These are phyloP conservation scores for Blastomussa wellsi DNA, from an alignment of 92 coral and sea anemone species.

Conservation along the genomic window DNA sequence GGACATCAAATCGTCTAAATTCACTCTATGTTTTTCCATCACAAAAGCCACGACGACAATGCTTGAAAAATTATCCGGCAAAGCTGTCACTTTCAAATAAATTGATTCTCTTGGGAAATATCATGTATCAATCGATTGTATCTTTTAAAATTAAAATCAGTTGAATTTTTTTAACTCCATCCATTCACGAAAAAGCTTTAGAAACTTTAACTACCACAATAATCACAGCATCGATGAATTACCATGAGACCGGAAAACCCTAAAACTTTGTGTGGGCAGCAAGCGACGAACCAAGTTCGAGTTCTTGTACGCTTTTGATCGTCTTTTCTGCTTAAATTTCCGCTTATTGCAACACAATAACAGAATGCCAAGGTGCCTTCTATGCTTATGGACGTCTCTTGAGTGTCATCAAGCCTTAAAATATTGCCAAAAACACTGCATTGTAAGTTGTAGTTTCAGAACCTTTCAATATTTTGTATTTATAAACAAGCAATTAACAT, in stretches of 20 bases:
- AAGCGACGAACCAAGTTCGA: background rate
- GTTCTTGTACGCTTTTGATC: background rate
- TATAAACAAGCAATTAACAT: background rate
- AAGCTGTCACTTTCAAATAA: slow-evolving; percentile 4
- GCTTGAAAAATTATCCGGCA: no score
- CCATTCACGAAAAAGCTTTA: no score
- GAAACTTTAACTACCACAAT: background rate
- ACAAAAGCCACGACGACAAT: background rate
- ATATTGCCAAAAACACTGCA: background rate
- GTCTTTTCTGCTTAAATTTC: background rate
- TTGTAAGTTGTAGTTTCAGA: background rate
- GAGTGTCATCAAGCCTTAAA: background rate
- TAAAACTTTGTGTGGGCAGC: background rate
- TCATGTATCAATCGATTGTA: background rate
- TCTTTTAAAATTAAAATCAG: background rate
- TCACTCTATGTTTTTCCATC: slow-evolving; percentile 43
- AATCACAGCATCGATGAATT: background rate
- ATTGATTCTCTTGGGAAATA: background rate
- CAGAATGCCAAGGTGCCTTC: background rate
- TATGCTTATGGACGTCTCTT: background rate
- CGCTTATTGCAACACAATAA: background rate
- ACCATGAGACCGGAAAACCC: background rate
- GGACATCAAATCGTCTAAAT: slow-evolving; percentile 62
- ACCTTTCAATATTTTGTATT: background rate
- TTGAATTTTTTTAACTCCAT: background rate